phyloP scores from a whole-genome alignment of 2,888 invertebrate species.

The Conchocele bisecta region DNA sequence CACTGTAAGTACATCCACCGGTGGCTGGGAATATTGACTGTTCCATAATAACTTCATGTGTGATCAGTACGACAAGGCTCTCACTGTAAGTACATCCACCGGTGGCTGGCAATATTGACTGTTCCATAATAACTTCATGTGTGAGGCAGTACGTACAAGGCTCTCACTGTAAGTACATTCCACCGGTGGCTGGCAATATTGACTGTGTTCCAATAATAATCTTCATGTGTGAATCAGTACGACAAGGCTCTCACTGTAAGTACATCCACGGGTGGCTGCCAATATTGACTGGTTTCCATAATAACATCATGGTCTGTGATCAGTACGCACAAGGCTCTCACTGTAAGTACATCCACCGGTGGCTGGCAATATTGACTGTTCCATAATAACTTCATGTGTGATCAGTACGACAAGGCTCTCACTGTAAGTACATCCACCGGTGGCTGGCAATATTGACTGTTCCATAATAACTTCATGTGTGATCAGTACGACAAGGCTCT shows the following conservation, averaged over 20 bases:
- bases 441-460: no score
- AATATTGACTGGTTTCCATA: not conserved
- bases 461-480: no score
- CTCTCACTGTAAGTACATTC: constrained; percentile 63
- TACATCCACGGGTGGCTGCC: not conserved
- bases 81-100: constrained; percentile 58
- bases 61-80: constrained; percentile 64
- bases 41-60: not conserved
- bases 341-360: constrained; percentile 50
- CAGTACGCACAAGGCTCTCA: constrained; percentile 67
- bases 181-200: not conserved
- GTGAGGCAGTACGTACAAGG: constrained; percentile 62
- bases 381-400: no score
- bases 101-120: not conserved
- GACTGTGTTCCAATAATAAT: no score
- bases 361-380: not conserved
- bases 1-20: constrained; percentile 52
- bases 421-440: constrained; percentile 52
- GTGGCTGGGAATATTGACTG: not conserved
- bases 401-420: constrained; percentile 67
- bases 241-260: constrained; percentile 69
- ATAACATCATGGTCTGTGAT: constrained; percentile 1
- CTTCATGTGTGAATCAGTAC: constrained; percentile 48
- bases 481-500: no score
- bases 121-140: not conserved